Conservation (phyloP, 2,797 vertebrate genomes). For the Molossus alvarezi region DNA sequence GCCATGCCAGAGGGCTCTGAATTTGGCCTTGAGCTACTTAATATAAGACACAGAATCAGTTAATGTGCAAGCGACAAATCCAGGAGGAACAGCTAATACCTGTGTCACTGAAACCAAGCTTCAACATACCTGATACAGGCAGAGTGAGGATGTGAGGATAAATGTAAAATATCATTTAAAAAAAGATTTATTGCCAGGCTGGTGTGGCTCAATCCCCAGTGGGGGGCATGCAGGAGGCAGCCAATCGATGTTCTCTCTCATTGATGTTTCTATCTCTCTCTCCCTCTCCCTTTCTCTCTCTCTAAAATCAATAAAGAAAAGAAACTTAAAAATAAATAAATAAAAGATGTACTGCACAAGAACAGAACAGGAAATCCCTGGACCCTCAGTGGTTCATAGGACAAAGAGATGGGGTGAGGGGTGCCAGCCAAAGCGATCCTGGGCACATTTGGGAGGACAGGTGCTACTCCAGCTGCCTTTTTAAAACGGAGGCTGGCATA, state of each 20-base stretch:
- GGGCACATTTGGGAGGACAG: neutral
- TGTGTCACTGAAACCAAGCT: neutral
- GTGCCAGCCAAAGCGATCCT: neutral
- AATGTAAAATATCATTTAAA: neutral
- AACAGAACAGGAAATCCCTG: neutral
- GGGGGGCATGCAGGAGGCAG: no score
- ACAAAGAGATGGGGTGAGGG: no score
- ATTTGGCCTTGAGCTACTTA: neutral
- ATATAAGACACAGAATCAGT: neutral
- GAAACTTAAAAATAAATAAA: no score
- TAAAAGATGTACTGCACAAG: neutral
- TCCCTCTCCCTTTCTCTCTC: no score
- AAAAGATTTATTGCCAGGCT: no score
- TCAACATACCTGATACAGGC: rapidly evolving
- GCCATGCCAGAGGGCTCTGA: neutral
- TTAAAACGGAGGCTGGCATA: rapidly evolving
- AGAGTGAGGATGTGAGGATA: neutral
- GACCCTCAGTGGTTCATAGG: rapidly evolving
- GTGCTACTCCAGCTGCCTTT: no score
- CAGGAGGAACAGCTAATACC: no score
- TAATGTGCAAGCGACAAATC: neutral
- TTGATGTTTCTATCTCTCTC: no score
- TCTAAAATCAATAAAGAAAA: no score
- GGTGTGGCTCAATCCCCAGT: no score
- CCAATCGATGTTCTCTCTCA: no score